Evolutionary conservation across 2,113 vertebrate genomes (phyloP), one percentile per base, ranked within the genome.

Genomic region (Dipodomys spectabilis): DNA sequence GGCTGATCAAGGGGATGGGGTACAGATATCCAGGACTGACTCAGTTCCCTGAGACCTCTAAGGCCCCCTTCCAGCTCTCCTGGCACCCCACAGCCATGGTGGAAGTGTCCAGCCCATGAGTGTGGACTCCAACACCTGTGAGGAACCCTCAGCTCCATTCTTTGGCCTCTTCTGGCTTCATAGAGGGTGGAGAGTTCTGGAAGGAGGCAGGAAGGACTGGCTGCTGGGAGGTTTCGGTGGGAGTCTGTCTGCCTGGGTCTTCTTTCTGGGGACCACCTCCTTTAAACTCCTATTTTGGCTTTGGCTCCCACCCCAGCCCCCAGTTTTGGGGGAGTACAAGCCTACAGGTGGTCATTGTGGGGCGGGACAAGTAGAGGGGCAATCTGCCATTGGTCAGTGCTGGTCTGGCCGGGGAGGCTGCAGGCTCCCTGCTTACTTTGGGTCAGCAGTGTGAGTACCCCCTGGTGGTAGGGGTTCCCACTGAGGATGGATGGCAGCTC

Each of bases 381-480:
- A 64, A n/a, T 8, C 30, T 39, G 19, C n/a, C 2, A 4, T 6
- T 2, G 13, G 72, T 27, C 8, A 15, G 15, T 16, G 0, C 2
- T 1, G 12, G 25, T n/a, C n/a, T 44, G 53, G 60, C 15, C 10
- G 49, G 15, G 82, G 25, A 19, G 7, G 30, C 1, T 16, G 2
- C 0, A 13, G 44, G 4, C 4, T 30, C 10, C 0, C 1, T 6
- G 20, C 2, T 22, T 5, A 22, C 28, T 18, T 22, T 1, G 23
- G 39, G 6, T 78, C 35, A 28, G 32, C 65, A 45, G 64, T 0
- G 0, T 32, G 44, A 62, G 7, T 5, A 5, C 12, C 64, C 74
- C 12, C n/a, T n/a, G n/a, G 39, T 39, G 39, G 22, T 1, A 6
- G 23, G 11, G 20, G 27, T 8, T 8, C 2, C 23, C 15, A 15